Conservation (phyloP, 2,797 vertebrate genomes). For the Cyclura pinguis region DNA sequence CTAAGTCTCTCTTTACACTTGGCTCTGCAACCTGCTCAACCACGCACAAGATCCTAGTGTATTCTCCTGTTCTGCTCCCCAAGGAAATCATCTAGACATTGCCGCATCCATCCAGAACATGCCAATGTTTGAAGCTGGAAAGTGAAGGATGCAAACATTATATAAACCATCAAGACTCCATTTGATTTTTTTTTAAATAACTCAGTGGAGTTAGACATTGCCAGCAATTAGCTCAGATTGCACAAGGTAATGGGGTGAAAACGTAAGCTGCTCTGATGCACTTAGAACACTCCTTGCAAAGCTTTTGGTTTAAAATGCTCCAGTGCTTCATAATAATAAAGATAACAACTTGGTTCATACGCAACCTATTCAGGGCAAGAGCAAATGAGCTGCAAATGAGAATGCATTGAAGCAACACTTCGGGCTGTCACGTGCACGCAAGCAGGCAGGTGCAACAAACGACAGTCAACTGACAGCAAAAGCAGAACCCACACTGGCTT, state of each 20-base stretch:
- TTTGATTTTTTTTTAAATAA: slow-evolving; percentile 44
- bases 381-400: slow-evolving; percentile 64
- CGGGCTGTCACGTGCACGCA: not conserved
- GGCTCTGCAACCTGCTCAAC: too few relatives aligned
- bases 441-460: not conserved
- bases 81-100: not conserved
- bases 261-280: slow-evolving; percentile 51
- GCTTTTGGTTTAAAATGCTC: slow-evolving; percentile 68
- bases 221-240: slow-evolving; percentile 63
- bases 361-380: slow-evolving; percentile 54
- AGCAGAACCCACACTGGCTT: not conserved
- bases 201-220: slow-evolving; percentile 47
- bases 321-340: slow-evolving; percentile 61
- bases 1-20: not conserved
- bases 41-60: not conserved
- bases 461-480: not conserved
- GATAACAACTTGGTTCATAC: slow-evolving; percentile 50
- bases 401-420: slow-evolving; percentile 48
- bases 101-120: slow-evolving; percentile 1
- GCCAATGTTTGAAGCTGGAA: slow-evolving; percentile 21
- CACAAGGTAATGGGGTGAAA: slow-evolving; percentile 61
- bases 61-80: not conserved
- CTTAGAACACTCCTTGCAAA: slow-evolving; percentile 61
- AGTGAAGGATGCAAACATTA: not conserved
- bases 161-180: not conserved